These are phyloP conservation scores for Thaumetopoea pityocampa DNA, from an alignment of 1,140 invertebrate species.

Conservation along the genomic window DNA sequence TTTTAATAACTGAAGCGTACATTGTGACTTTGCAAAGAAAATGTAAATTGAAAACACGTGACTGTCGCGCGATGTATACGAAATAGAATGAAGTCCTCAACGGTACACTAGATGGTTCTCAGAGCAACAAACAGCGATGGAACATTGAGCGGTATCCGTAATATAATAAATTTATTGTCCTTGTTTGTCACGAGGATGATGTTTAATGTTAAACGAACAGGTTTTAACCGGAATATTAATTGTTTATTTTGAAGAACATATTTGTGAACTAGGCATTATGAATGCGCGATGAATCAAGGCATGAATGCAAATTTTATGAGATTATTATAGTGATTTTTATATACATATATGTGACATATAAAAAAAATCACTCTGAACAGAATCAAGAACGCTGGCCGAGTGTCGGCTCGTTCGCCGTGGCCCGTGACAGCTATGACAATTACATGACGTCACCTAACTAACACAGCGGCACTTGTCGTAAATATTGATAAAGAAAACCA, in stretches of 20 bases:
- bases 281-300: no score
- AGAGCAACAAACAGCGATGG: slow-evolving; percentile 7
- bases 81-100: not conserved
- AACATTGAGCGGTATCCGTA: slow-evolving; percentile 14
- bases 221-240: slow-evolving; percentile 3
- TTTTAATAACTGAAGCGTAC: not conserved
- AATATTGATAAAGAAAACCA: slow-evolving; percentile 45
- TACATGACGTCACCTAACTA: slow-evolving; percentile 57
- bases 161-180: slow-evolving; percentile 16
- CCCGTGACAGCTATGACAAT: slow-evolving; percentile 69
- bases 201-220: slow-evolving; percentile 6
- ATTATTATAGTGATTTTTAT: no score
- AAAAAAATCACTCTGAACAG: slow-evolving; percentile 20
- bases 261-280: no score
- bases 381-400: slow-evolving; percentile 43
- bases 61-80: slow-evolving; percentile 1
- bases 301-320: no score
- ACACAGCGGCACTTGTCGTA: slow-evolving; percentile 30
- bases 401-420: slow-evolving; percentile 61
- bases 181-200: slow-evolving; percentile 5
- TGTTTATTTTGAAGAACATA: slow-evolving; percentile 1
- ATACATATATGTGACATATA: slow-evolving; percentile 12
- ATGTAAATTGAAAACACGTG: slow-evolving; percentile 5
- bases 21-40: not conserved
- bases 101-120: no score